Conservation (phyloP, 2,888 invertebrate genomes). For the Cryptus armator region DNA sequence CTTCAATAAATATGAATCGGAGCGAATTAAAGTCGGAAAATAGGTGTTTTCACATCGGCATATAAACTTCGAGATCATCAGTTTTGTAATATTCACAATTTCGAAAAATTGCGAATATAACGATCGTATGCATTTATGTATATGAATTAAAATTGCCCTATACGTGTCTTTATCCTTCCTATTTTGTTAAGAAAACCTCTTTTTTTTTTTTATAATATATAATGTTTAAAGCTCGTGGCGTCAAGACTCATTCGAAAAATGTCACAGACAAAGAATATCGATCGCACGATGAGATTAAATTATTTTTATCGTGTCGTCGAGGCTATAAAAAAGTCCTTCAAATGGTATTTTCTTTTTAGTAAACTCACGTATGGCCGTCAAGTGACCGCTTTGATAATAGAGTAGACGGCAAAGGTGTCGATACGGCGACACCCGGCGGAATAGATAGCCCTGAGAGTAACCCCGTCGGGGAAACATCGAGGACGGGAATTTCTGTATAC, state of each 20-base stretch:
- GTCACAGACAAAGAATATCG: background rate
- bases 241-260: background rate
- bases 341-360: background rate
- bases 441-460: background rate
- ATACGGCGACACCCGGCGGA: background rate
- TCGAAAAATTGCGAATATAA: no score
- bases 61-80: no score
- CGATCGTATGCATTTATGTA: no score
- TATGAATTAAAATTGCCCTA: no score
- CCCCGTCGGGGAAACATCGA: background rate
- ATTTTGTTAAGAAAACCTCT: no score
- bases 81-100: no score
- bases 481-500: background rate
- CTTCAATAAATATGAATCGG: background rate
- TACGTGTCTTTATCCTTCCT: no score
- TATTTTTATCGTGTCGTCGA: slow-evolving; percentile 12
- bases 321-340: background rate
- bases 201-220: no score
- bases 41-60: no score
- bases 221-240: no score
- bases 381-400: slow-evolving; percentile 5
- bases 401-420: background rate
- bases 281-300: background rate
- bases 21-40: no score
- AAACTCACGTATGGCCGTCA: background rate